A percentile compares a stretch with the other conserved stretches of the same genome.
These are phyloP conservation scores for Colinus virginianus DNA, from an alignment of 2,113 vertebrate species.

Conservation along the genomic window DNA sequence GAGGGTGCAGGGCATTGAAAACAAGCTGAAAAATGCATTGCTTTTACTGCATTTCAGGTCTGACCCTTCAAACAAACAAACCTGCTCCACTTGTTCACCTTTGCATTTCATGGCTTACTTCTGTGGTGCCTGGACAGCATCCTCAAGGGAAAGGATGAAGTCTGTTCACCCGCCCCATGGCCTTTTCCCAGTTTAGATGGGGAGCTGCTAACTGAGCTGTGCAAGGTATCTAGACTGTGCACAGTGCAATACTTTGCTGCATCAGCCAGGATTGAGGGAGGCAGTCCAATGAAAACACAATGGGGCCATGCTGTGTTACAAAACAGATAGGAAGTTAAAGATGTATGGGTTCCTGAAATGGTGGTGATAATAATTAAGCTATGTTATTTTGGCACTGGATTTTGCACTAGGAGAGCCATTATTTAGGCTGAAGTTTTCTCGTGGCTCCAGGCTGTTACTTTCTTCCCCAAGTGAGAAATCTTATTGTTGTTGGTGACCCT, in stretches of 20 bases:
- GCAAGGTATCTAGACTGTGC: not conserved
- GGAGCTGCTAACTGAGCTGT: fast-evolving
- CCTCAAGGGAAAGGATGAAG: fast-evolving
- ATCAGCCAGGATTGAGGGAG: not conserved
- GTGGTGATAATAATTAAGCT: conserved; percentile 24
- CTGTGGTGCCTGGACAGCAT: not conserved
- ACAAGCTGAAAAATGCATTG: not conserved
- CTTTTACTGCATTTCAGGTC: not conserved
- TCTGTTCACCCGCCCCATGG: fast-evolving
- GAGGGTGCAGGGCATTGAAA: not conserved
- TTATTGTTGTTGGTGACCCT: conserved; percentile 40
- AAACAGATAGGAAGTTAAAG: not conserved
- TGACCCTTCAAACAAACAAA: not conserved
- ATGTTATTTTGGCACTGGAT: conserved; percentile 2
- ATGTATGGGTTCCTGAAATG: not conserved
- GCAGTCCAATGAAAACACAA: fast-evolving
- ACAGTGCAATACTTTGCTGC: fast-evolving
- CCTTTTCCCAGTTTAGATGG: not conserved
- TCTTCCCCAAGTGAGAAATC: conserved; percentile 7
- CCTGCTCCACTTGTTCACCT: not conserved
- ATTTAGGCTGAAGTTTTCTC: conserved; percentile 41
- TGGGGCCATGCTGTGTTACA: fast-evolving
- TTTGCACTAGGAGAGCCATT: conserved; percentile 2
- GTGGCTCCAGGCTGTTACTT: not conserved
- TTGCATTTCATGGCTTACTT: not conserved